Conservation (phyloP, 2,113 vertebrate species). For the Ptychochromis oligacanthus region DNA sequence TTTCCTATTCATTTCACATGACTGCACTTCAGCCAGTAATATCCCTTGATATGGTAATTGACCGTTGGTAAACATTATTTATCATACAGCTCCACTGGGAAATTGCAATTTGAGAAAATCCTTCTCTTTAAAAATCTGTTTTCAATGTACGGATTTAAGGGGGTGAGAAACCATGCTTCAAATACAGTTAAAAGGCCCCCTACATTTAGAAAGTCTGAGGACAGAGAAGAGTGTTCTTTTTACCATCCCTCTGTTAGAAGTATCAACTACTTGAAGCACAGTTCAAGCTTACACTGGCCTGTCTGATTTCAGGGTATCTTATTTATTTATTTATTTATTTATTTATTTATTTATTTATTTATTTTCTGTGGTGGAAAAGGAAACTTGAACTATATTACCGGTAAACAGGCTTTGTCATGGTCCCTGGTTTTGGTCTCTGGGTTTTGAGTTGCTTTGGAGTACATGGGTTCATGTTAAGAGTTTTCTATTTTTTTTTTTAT, state of each 20-base stretch:
- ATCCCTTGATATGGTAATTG: constrained; percentile 65
- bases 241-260: background rate
- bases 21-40: constrained; percentile 44
- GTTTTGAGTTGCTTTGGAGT: background rate
- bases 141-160: constrained; percentile 24
- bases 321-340: too few species aligned
- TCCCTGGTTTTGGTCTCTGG: background rate
- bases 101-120: constrained; percentile 63
- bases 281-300: background rate
- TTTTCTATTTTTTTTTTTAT: too few species aligned
- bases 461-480: too few species aligned
- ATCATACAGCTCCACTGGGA: constrained; percentile 41
- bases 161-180: background rate
- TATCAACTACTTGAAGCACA: background rate
- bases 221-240: background rate
- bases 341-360: background rate
- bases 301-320: background rate
- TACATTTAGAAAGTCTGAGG: constrained; percentile 7
- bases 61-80: constrained; percentile 66
- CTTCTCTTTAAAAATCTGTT: constrained; percentile 47
- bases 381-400: background rate
- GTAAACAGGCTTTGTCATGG: background rate
- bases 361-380: background rate
- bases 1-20: constrained; percentile 47
- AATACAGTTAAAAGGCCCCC: background rate